Base-by-base conservation (phyloP, 2,888 invertebrate species). In the Dryobota labecula region DNA sequence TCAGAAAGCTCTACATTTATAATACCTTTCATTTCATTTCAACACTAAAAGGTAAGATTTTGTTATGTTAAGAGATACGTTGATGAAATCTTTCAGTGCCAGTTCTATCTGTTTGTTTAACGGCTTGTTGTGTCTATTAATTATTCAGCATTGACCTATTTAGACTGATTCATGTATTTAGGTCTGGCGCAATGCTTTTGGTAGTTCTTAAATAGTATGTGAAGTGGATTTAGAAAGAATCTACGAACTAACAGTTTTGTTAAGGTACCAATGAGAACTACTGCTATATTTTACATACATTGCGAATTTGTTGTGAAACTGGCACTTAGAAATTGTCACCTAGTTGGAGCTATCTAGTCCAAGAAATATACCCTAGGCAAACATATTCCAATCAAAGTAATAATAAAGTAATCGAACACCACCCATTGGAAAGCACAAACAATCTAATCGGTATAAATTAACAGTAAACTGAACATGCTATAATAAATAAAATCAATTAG, bases 401-500 rank as follows among this genome's bases (percentile, higher is more conserved):
- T 72, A 72, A 84, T 81, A 67, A 70, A 72, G 47, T 73, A 45
- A 69, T 70, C 36, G 61, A 70, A 70, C 67, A 68, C 53, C 49
- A 66, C 58, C 63, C 62, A 72, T 77, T 82, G 66, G 80, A 83
- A 84, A 83, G 83, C 30, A 70, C 56, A 73, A 76, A 80, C 77
- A 80, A 62, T 72, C 13, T 72, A 47, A 80, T 80, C 36, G 15
- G 49, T 69, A 66, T 77, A 80, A 80, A 69, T 77, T 76, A 69
- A 67, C 62, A 69, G 65, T 63, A 63, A 68, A 82, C 33, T 53
- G 41, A 73, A 83, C 70, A 66, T 54, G 62, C 57, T 58, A 45
- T 73, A 76, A 72, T 78, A 78, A 82, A 82, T 72, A 73, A 65
- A 73, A 80, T 78, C 76, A 84, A 84, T 81, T 80, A 81, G 62